A percentile compares a stretch with the other conserved stretches of the same genome.
Evolutionary conservation across 2,888 invertebrate species (phyloP).

Genomic region (Aphidoletes aphidimyza): DNA sequence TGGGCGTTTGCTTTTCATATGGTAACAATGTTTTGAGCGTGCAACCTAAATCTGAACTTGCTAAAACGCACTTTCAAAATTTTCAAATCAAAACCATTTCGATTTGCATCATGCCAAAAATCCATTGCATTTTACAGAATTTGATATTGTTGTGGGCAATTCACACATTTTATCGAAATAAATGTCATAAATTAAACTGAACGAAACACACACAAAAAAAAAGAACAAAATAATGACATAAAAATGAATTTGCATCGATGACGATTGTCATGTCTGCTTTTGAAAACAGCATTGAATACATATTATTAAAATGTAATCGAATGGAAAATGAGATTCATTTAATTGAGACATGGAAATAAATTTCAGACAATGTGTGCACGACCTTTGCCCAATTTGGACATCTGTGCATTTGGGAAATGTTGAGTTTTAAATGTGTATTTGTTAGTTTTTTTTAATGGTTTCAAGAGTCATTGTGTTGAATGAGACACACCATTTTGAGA

Average conservation of each 20-base stretch:
- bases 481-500: neutral
- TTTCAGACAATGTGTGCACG: too few relatives aligned
- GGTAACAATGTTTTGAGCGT: neutral
- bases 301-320: conserved; percentile 4
- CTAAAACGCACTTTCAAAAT: conserved; percentile 8
- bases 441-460: neutral
- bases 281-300: neutral
- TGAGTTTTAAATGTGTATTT: neutral
- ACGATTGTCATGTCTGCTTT: too few relatives aligned
- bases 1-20: too few relatives aligned
- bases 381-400: neutral
- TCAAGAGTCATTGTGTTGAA: too few relatives aligned
- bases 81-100: neutral
- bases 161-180: neutral
- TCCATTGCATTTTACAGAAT: too few relatives aligned
- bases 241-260: neutral
- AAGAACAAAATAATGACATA: neutral
- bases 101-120: too few relatives aligned
- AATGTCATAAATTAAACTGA: conserved; percentile 15
- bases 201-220: too few relatives aligned
- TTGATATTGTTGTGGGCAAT: neutral
- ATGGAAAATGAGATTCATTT: conserved; percentile 1
- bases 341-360: neutral
- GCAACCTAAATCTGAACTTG: too few relatives aligned
- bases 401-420: neutral